These are phyloP conservation scores for Parazoanthus darwini DNA, from an alignment of 92 coral and sea anemone genomes.

Conservation along the genomic window DNA sequence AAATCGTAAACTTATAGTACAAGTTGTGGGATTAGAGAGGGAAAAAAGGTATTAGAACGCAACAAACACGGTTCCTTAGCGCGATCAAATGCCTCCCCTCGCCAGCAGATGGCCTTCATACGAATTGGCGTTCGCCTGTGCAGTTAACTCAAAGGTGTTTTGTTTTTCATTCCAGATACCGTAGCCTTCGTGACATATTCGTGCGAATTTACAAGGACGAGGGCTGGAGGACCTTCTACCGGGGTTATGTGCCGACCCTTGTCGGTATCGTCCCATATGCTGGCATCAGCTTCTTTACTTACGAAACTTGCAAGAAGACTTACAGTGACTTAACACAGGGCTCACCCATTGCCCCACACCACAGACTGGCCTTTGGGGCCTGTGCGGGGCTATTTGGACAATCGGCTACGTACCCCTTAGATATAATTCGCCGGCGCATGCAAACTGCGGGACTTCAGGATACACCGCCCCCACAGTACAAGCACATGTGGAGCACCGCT, in stretches of 20 bases:
- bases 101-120: too few relatives aligned
- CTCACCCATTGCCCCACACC: slow-evolving; percentile 68
- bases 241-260: slow-evolving; percentile 89
- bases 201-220: slow-evolving; percentile 83
- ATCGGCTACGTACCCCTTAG: slow-evolving; percentile 89
- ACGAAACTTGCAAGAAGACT: slow-evolving; percentile 88
- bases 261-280: slow-evolving; percentile 95
- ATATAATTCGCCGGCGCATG: slow-evolving; percentile 97
- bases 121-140: too few relatives aligned
- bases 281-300: slow-evolving; percentile 92
- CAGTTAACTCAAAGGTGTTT: neutral
- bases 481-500: slow-evolving; percentile 85
- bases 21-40: too few relatives aligned
- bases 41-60: too few relatives aligned
- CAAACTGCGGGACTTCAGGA: slow-evolving; percentile 89
- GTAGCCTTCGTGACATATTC: slow-evolving; percentile 74
- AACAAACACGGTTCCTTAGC: too few relatives aligned
- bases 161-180: slow-evolving; percentile 64
- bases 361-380: slow-evolving; percentile 93
- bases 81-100: too few relatives aligned
- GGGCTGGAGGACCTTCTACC: slow-evolving; percentile 76
- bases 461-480: slow-evolving; percentile 73
- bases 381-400: slow-evolving; percentile 97
- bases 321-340: slow-evolving; percentile 60
- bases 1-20: too few relatives aligned